Conservation (phyloP, 1,140 invertebrate species). For the Papilio aristodemus region DNA sequence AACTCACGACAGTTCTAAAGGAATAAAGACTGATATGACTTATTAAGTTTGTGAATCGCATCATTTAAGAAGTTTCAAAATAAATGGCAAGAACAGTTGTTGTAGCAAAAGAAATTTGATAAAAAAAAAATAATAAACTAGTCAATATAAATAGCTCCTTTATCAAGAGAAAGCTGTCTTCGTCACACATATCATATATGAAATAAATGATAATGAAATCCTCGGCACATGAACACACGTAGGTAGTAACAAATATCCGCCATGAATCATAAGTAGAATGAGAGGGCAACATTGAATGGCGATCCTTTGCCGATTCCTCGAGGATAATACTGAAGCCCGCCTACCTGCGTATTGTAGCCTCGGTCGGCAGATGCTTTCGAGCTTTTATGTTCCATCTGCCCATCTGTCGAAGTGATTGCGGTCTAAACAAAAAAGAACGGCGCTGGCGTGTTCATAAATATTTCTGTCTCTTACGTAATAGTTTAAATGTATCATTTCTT, state of each 20-base stretch:
- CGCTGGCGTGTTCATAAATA: slow-evolving; percentile 42
- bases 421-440: slow-evolving; percentile 43
- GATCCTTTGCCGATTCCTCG: slow-evolving; percentile 43
- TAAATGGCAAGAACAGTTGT: no score
- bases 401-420: slow-evolving; percentile 44
- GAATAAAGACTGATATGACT: slow-evolving; percentile 5
- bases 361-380: slow-evolving; percentile 55
- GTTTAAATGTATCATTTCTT: not conserved
- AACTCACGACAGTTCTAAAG: not conserved
- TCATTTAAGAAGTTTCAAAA: no score
- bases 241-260: slow-evolving; percentile 22
- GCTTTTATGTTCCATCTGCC: slow-evolving; percentile 48
- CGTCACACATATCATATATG: no score
- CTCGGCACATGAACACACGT: no score
- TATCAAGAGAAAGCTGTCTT: no score
- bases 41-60: no score
- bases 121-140: no score
- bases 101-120: no score
- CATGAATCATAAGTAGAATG: slow-evolving; percentile 27
- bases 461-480: slow-evolving; percentile 34
- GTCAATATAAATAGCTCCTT: no score
- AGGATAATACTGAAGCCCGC: slow-evolving; percentile 40
- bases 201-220: no score
- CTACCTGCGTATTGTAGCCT: slow-evolving; percentile 65
- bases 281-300: slow-evolving; percentile 44